A percentile compares a stretch with the other conserved stretches of the same genome.
These are phyloP conservation scores for Gryllus longicercus DNA, from an alignment of 2,888 invertebrate genomes.

Conservation along the genomic window DNA sequence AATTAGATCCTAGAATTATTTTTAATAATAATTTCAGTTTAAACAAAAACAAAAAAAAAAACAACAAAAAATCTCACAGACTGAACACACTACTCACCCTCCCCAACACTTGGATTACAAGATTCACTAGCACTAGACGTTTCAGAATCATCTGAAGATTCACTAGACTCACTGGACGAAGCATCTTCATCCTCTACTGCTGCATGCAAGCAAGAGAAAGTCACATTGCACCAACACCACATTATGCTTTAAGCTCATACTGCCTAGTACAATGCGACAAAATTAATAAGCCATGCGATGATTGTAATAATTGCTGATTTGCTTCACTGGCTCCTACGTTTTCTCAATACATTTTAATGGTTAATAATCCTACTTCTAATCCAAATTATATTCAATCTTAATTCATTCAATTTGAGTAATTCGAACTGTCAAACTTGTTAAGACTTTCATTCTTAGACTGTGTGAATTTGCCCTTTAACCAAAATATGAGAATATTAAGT, in stretches of 20 bases:
- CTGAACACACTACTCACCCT: conserved; percentile 32
- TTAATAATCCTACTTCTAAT: too few species aligned
- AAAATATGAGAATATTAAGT: too few species aligned
- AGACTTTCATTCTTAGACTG: too few species aligned
- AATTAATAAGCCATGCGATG: background rate
- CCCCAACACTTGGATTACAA: conserved; percentile 33
- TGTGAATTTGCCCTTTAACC: too few species aligned
- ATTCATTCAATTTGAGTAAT: too few species aligned
- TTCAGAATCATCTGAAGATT: conserved; percentile 38
- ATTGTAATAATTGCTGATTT: too few species aligned
- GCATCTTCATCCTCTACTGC: conserved; percentile 38
- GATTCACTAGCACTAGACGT: conserved; percentile 36
- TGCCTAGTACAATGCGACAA: background rate
- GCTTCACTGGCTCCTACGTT: too few species aligned
- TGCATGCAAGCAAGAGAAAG: conserved; percentile 37
- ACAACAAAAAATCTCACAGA: background rate
- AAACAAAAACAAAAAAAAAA: background rate
- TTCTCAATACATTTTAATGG: too few species aligned
- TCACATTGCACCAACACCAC: conserved; percentile 12
- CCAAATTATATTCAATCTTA: too few species aligned
- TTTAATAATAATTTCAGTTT: conserved; percentile 20
- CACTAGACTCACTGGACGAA: conserved; percentile 33
- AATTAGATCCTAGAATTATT: background rate
- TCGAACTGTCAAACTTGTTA: too few species aligned
- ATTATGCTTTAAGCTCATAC: background rate